phyloP scores from a whole-genome alignment of 1,140 invertebrate genomes.

The Diachasmimorpha longicaudata region DNA sequence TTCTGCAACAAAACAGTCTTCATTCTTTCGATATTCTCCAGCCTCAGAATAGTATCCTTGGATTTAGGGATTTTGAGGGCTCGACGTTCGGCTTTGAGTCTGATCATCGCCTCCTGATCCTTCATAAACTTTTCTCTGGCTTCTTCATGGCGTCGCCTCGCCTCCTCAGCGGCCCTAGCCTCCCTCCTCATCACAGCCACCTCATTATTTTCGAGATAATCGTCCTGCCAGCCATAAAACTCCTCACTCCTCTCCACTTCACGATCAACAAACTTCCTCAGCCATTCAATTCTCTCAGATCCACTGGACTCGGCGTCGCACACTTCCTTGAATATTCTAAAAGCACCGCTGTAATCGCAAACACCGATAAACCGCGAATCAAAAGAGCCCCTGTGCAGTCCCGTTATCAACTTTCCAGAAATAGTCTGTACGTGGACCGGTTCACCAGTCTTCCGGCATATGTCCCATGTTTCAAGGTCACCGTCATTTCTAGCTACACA shows the following conservation, averaged over 20 bases:
- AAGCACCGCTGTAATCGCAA: slow-evolving; percentile 38
- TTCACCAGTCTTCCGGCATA: slow-evolving; percentile 37
- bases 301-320: slow-evolving; percentile 9
- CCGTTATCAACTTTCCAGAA: slow-evolving; percentile 40
- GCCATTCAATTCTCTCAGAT: slow-evolving; percentile 44
- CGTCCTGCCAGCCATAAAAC: slow-evolving; percentile 43
- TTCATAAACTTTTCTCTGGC: slow-evolving; percentile 37
- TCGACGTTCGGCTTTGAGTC: slow-evolving; percentile 37
- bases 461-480: slow-evolving; percentile 66
- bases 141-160: slow-evolving; percentile 35
- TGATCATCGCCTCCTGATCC: slow-evolving; percentile 41
- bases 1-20: slow-evolving; percentile 52
- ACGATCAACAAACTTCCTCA: slow-evolving; percentile 45
- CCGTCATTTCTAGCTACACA: slow-evolving; percentile 61
- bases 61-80: slow-evolving; percentile 42
- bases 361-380: slow-evolving; percentile 33
- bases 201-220: slow-evolving; percentile 40
- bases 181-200: slow-evolving; percentile 32
- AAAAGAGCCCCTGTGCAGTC: slow-evolving; percentile 26
- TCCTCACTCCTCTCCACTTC: slow-evolving; percentile 46
- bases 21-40: slow-evolving; percentile 54
- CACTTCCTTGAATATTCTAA: slow-evolving; percentile 39
- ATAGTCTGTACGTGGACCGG: slow-evolving; percentile 40
- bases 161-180: slow-evolving; percentile 36
- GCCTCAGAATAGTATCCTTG: slow-evolving; percentile 47